Evolutionary conservation across 2,797 vertebrate species (phyloP).

Genomic region (Manis javanica): DNA sequence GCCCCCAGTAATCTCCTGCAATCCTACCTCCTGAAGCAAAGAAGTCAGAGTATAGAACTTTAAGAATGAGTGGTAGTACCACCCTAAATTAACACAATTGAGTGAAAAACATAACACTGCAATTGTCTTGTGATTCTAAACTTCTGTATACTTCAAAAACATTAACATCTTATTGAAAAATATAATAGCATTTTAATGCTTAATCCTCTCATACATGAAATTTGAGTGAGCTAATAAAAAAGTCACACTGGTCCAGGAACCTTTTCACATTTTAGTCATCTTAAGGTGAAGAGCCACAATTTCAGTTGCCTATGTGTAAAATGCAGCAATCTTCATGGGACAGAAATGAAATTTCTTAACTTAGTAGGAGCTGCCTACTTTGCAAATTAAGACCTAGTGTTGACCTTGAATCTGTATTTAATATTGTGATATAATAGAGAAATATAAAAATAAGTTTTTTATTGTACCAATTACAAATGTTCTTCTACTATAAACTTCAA

Average conservation of each 20-base stretch:
- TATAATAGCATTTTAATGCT: not conserved
- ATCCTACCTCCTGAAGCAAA: not conserved
- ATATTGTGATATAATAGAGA: not conserved
- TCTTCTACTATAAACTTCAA: not conserved
- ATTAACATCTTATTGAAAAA: not conserved
- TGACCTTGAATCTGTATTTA: not conserved
- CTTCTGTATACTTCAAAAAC: not conserved
- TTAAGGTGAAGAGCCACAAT: not conserved
- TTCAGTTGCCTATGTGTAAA: not conserved
- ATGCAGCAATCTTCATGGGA: not conserved
- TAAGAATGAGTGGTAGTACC: not conserved
- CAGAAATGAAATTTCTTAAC: not conserved
- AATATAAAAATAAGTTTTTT: not conserved
- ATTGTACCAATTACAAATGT: not conserved
- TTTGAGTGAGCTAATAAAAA: conserved; percentile 3
- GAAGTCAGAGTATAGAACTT: not conserved
- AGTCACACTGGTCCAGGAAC: not conserved
- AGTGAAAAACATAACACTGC: not conserved
- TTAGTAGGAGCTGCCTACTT: not conserved
- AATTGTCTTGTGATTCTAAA: not conserved
- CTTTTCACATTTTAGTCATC: not conserved
- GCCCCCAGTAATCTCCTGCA: not conserved
- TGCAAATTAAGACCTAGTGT: not conserved
- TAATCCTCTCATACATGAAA: not conserved
- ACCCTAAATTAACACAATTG: not conserved